These are phyloP conservation scores for Ramphastos sulfuratus DNA, from an alignment of 2,113 vertebrate genomes.

Conservation along the genomic window DNA sequence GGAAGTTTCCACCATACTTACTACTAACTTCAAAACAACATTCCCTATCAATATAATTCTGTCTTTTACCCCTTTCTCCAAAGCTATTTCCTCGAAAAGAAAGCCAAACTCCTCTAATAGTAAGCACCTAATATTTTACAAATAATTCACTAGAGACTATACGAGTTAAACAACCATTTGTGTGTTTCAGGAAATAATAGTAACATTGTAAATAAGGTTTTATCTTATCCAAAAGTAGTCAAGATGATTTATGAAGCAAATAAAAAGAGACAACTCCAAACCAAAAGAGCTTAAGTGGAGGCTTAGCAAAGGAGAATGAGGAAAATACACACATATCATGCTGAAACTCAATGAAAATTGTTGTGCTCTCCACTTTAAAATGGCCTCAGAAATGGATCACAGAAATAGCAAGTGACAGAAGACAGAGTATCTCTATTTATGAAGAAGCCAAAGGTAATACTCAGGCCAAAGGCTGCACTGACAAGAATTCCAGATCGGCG, in stretches of 20 bases:
- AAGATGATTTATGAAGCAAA: neutral
- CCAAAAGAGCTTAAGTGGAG: neutral
- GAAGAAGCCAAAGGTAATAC: neutral
- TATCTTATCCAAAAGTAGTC: neutral
- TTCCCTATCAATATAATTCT: neutral
- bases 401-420: neutral
- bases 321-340: neutral
- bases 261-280: neutral
- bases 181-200: neutral
- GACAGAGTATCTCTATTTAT: neutral
- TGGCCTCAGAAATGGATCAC: neutral
- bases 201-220: conserved; percentile 1
- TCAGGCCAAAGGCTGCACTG: neutral
- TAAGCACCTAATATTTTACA: neutral
- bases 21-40: neutral
- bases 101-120: neutral
- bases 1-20: neutral
- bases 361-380: neutral
- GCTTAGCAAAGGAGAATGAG: neutral
- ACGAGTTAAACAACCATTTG: neutral
- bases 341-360: neutral
- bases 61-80: neutral
- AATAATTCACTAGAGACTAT: neutral
- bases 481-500: neutral
- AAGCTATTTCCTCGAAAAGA: neutral